Percentiles rank a stretch among this genome's conserved stretches.
Conservation (phyloP, 1,140 invertebrate species). For the Lysiphlebus fabarum region DNA sequence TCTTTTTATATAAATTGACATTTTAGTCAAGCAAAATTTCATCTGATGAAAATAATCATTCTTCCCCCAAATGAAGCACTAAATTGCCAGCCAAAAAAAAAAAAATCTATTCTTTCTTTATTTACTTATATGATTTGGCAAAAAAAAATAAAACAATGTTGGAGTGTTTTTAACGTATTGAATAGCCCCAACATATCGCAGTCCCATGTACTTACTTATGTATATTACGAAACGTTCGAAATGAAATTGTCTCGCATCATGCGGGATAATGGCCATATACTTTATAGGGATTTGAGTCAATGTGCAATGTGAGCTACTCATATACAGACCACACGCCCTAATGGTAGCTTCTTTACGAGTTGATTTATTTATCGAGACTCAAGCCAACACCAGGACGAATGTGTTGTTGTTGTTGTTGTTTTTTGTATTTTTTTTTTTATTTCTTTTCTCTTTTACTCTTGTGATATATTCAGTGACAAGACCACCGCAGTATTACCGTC, state of each 20-base stretch:
- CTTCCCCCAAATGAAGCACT: no score
- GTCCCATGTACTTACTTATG: not conserved
- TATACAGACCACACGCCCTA: constrained; percentile 32
- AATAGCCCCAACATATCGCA: no score
- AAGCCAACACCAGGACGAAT: constrained; percentile 42
- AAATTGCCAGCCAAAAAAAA: no score
- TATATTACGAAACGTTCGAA: not conserved
- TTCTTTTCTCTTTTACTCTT: not conserved
- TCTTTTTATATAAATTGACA: no score
- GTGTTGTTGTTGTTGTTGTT: constrained; percentile 19
- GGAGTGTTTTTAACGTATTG: no score
- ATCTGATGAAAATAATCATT: no score
- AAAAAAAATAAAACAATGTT: no score
- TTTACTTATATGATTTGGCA: no score
- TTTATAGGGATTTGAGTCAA: constrained; percentile 11
- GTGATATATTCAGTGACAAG: not conserved
- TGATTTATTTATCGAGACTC: constrained; percentile 47
- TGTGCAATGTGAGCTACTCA: constrained; percentile 11
- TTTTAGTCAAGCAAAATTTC: no score
- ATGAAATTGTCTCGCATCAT: constrained; percentile 14
- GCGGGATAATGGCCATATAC: constrained; percentile 13
- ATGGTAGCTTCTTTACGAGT: constrained; percentile 41
- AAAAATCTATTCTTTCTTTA: no score
- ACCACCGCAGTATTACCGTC: constrained; percentile 10
- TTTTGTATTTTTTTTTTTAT: not conserved